Percentiles rank a stretch among this genome's conserved stretches.
Conservation (phyloP, 2,888 invertebrate species). For the Xestia xanthographa region DNA sequence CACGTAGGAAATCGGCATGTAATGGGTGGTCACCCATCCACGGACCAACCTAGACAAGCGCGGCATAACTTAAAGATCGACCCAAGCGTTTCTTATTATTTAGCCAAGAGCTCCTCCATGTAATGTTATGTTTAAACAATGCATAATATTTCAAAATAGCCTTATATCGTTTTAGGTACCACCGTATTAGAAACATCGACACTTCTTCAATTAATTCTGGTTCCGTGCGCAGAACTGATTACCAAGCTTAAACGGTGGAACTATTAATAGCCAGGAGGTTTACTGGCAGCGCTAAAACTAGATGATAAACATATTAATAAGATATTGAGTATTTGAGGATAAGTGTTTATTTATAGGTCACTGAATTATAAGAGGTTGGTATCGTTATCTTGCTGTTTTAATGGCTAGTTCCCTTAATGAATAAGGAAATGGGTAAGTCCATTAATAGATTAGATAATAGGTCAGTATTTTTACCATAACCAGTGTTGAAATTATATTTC, state of each 20-base stretch:
- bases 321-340: neutral
- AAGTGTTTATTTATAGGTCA: neutral
- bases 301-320: slow-evolving; percentile 4
- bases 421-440: neutral
- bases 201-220: slow-evolving; percentile 29
- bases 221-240: slow-evolving; percentile 20
- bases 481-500: neutral
- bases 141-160: neutral
- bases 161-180: too few species aligned
- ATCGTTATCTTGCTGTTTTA: neutral
- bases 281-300: slow-evolving; percentile 8
- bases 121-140: neutral
- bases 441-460: neutral
- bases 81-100: neutral
- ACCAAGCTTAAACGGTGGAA: slow-evolving; percentile 2
- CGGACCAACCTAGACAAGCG: neutral
- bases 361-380: neutral
- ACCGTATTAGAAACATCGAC: neutral
- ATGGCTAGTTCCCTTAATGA: neutral
- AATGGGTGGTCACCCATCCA: neutral
- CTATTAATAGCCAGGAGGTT: slow-evolving; percentile 5
- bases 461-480: neutral
- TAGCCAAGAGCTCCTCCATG: neutral
- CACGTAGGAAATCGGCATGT: neutral
- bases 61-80: too few species aligned